Conservation (phyloP, 2,113 vertebrate genomes). For the Cinclus mexicanus region DNA sequence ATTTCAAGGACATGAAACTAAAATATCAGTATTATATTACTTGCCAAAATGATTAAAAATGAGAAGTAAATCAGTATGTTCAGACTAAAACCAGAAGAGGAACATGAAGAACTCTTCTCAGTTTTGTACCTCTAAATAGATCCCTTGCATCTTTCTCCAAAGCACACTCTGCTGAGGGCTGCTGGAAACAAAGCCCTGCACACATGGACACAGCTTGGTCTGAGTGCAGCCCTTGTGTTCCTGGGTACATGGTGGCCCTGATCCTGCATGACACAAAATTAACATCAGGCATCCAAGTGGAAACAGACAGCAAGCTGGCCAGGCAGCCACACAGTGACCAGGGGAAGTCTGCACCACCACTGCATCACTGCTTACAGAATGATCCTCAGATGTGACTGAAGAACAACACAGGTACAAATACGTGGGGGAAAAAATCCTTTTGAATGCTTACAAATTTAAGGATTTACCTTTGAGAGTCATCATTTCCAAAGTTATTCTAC, state of each 20-base stretch:
- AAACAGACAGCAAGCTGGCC: background rate
- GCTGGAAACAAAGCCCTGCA: background rate
- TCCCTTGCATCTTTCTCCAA: background rate
- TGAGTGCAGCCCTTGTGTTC: background rate
- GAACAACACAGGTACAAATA: background rate
- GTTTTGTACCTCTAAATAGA: slow-evolving; percentile 17
- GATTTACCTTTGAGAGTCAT: background rate
- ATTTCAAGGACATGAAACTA: background rate
- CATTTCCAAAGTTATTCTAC: background rate
- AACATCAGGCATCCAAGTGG: background rate
- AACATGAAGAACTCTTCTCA: background rate
- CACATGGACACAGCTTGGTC: background rate
- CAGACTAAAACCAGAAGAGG: slow-evolving; percentile 1
- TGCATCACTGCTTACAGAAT: background rate
- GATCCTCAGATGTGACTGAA: background rate
- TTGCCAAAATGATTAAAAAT: background rate
- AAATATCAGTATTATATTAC: background rate
- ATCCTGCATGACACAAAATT: background rate
- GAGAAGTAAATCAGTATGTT: background rate
- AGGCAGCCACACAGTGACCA: background rate
- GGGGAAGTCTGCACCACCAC: rapidly evolving
- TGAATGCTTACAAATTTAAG: background rate
- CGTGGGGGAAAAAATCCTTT: rapidly evolving
- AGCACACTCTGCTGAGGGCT: background rate
- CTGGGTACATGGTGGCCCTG: background rate